Base-by-base conservation (phyloP, 2,113 vertebrate species). In the Bos indicus region DNA sequence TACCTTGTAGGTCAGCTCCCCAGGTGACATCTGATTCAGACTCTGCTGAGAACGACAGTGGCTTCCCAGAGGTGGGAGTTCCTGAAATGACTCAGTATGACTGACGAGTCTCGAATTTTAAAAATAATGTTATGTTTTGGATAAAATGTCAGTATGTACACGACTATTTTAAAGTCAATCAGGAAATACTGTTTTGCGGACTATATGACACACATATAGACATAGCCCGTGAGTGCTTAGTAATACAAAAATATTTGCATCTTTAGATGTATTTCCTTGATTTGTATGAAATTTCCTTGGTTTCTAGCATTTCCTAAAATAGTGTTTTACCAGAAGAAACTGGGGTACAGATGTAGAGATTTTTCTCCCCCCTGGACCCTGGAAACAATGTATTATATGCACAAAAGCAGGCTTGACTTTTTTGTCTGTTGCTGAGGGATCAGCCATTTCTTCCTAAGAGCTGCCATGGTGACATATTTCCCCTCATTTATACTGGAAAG, bases 401-500 rank as follows among this genome's bases (percentile, higher is more conserved):
- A 87, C 93, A 74, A 95, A 94, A 97, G 43, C n/a, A 81, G 43
- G 74, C 93, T 11, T 83, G 87, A 93, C 40, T 87, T 91, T 90
- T 89, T 91, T 95, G 96, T 97, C 60, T 5, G 7, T 56, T 95
- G 78, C 30, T 62, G 86, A 96, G 82, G 71, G 51, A 86, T 77
- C 88, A 84, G 90, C 80, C 80, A 56, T 92, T 95, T 91, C 46
- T 97, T 74, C 78, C 59, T 87, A 71, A 94, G 40, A 97, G 85
- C 96, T 97, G 94, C 97, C 81, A 82, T 12, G 40, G 64, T 86
- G 97, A 97, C 94, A 59, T 62, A 92, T 85, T 95, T 97, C 91
- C 48, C 81, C 91, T 95, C 91, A 91, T 94, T 98, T 95, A 95
- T 54, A 91, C 81, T 60, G 67, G 90, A 94, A 95, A 97, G 91